Conservation (phyloP, 2,113 vertebrate species). For the Tupaia chinensis region DNA sequence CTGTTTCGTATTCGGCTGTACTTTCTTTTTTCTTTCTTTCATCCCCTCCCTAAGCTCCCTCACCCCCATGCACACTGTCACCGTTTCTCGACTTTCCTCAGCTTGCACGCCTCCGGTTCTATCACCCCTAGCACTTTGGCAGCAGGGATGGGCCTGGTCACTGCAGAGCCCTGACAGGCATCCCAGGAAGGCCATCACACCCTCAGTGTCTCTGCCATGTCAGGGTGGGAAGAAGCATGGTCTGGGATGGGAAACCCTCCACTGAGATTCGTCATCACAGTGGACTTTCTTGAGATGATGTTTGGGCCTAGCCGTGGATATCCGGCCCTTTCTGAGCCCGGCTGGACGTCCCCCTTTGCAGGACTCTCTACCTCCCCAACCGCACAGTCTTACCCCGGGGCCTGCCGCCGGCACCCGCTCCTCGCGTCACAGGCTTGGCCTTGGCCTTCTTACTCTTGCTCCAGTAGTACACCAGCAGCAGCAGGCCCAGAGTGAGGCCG, state of each 20-base stretch:
- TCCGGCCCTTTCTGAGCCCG: not conserved
- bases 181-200: not conserved
- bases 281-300: not conserved
- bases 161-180: not conserved
- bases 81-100: not conserved
- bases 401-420: slow-evolving; percentile 40
- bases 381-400: slow-evolving; percentile 78
- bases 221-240: not conserved
- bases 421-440: slow-evolving; percentile 11
- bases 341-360: not conserved
- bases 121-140: too few relatives aligned
- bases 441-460: slow-evolving; percentile 80
- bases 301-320: not conserved
- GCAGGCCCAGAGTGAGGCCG: slow-evolving; percentile 85
- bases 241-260: not conserved
- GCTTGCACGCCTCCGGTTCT: not conserved
- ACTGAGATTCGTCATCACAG: not conserved
- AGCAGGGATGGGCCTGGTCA: not conserved
- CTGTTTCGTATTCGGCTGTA: not conserved
- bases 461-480: slow-evolving; percentile 87
- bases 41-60: not conserved
- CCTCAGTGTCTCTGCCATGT: not conserved
- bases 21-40: not conserved
- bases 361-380: not conserved
- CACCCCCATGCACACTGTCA: not conserved